These are phyloP conservation scores for Macropis europaea DNA, from an alignment of 2,888 invertebrate genomes.

Conservation along the genomic window DNA sequence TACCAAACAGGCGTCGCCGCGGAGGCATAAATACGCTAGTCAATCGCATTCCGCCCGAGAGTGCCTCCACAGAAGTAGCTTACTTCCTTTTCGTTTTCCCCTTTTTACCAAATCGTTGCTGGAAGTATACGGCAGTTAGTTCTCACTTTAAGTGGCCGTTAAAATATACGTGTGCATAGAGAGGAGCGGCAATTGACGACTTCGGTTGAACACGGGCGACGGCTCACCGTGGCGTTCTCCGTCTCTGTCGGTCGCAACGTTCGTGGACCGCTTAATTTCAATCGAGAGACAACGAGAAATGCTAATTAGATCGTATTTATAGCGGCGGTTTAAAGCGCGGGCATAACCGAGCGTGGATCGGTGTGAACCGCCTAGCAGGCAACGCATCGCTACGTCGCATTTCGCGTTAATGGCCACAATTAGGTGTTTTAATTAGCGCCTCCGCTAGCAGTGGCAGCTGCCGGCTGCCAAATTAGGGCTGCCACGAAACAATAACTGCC, in stretches of 20 bases:
- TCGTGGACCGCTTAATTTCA: slow-evolving; percentile 63
- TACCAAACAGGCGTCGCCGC: slow-evolving; percentile 17
- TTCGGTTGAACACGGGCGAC: slow-evolving; percentile 51
- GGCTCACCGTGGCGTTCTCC: slow-evolving; percentile 43
- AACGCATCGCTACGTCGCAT: slow-evolving; percentile 68
- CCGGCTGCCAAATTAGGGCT: slow-evolving; percentile 77
- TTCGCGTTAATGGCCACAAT: slow-evolving; percentile 79
- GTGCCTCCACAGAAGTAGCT: neutral
- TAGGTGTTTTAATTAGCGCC: slow-evolving; percentile 79
- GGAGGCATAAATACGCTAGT: neutral
- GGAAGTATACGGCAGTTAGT: slow-evolving; percentile 34
- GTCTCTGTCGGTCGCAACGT: slow-evolving; percentile 34
- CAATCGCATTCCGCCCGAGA: neutral
- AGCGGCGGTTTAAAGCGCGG: slow-evolving; percentile 62
- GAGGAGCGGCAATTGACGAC: slow-evolving; percentile 58
- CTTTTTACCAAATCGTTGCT: too few relatives aligned
- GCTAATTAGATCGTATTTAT: slow-evolving; percentile 72
- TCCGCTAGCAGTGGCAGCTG: slow-evolving; percentile 74
- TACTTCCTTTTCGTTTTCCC: neutral
- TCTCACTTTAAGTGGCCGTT: slow-evolving; percentile 57
- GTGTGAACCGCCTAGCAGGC: slow-evolving; percentile 57
- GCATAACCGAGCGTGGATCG: slow-evolving; percentile 64
- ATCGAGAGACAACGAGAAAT: slow-evolving; percentile 70
- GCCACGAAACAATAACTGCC: slow-evolving; percentile 78
- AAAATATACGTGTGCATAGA: slow-evolving; percentile 37